phyloP scores from a whole-genome alignment of 2,888 invertebrate genomes.

The Ischnus inquisitorius region DNA sequence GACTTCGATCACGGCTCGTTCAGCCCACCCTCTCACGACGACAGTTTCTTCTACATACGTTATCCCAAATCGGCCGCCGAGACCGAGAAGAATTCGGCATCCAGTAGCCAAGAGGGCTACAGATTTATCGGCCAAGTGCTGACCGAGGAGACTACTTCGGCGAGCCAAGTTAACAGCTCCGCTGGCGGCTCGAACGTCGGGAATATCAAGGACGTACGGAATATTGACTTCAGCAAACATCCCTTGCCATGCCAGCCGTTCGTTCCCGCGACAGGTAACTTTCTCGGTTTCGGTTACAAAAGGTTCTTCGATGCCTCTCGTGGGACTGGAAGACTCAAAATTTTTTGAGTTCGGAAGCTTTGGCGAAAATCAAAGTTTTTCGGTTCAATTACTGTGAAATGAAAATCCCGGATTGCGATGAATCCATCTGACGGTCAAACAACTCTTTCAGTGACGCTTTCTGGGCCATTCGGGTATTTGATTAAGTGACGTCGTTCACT shows the following conservation, averaged over 20 bases:
- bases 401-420: too few relatives aligned
- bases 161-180: not conserved
- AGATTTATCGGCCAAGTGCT: constrained; percentile 78
- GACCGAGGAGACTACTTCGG: constrained; percentile 69
- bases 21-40: constrained; percentile 92
- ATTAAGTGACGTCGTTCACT: too few relatives aligned
- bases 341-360: too few relatives aligned
- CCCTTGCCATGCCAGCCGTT: constrained; percentile 89
- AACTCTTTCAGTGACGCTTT: too few relatives aligned
- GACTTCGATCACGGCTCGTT: constrained; percentile 88
- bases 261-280: constrained; percentile 74
- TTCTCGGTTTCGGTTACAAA: constrained; percentile 67
- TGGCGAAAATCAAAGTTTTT: too few relatives aligned
- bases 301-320: too few relatives aligned
- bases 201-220: constrained; percentile 65
- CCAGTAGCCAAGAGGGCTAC: constrained; percentile 72
- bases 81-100: constrained; percentile 41
- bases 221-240: constrained; percentile 88
- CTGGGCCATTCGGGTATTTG: too few relatives aligned
- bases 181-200: constrained; percentile 34
- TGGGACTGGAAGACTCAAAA: too few relatives aligned
- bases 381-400: too few relatives aligned
- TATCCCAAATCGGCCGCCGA: constrained; percentile 83
- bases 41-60: constrained; percentile 90
- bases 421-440: too few relatives aligned